phyloP scores from a whole-genome alignment of 2,113 vertebrate genomes.

The Rhea pennata region DNA sequence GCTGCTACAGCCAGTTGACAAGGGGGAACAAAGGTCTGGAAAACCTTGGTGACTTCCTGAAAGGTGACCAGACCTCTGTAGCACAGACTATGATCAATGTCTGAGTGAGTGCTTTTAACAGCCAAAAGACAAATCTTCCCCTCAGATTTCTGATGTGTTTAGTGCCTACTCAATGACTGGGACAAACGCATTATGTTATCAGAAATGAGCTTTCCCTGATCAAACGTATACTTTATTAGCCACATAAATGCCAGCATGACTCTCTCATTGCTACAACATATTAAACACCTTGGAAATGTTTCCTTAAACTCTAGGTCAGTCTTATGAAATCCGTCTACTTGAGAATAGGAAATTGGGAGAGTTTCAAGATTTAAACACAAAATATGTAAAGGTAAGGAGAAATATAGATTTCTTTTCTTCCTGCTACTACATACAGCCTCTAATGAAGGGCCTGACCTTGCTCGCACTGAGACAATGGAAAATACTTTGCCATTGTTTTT shows the following conservation, averaged over 20 bases:
- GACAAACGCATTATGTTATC: constrained; percentile 46
- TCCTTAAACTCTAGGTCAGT: constrained; percentile 87
- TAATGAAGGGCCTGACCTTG: constrained; percentile 45
- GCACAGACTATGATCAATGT: not conserved
- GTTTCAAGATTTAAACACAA: constrained; percentile 92
- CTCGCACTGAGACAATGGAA: constrained; percentile 54
- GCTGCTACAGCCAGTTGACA: not conserved
- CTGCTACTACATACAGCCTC: constrained; percentile 59
- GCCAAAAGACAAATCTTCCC: not conserved
- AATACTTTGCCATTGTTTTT: constrained; percentile 55
- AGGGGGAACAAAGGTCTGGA: not conserved
- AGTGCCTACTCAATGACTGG: constrained; percentile 4
- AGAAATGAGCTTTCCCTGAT: constrained; percentile 56
- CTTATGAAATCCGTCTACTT: constrained; percentile 96
- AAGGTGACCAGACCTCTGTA: not conserved
- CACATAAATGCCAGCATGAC: constrained; percentile 72
- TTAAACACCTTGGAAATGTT: constrained; percentile 77
- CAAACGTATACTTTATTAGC: constrained; percentile 67
- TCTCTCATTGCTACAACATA: constrained; percentile 77
- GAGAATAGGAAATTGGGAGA: constrained; percentile 94
- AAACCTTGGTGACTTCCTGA: not conserved
- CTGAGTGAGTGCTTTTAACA: not conserved
- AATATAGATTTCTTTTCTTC: constrained; percentile 51
- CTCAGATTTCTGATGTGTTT: constrained; percentile 38
- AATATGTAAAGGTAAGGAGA: constrained; percentile 92